Evolutionary conservation across 2,797 vertebrate species (phyloP).

Genomic region (Neostethus bicornis): DNA sequence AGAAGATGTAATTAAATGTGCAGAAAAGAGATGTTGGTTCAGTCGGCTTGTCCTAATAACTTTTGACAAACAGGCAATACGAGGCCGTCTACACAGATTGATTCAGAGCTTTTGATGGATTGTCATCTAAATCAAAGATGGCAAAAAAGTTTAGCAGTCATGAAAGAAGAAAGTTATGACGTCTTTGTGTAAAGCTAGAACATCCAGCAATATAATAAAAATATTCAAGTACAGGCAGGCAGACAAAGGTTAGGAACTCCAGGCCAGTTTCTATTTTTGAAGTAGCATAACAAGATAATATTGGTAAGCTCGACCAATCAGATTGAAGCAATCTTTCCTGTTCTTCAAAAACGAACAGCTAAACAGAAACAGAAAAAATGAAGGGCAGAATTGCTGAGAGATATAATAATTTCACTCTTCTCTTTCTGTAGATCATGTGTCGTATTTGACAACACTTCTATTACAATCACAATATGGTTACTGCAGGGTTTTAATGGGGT

Average conservation of each 20-base stretch:
- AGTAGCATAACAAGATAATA: slow-evolving; percentile 26
- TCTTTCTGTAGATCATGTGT: slow-evolving; percentile 20
- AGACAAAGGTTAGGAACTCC: too few species aligned
- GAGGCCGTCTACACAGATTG: slow-evolving; percentile 30
- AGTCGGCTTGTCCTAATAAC: slow-evolving; percentile 21
- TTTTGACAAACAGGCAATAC: slow-evolving; percentile 40
- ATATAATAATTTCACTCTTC: slow-evolving; percentile 16
- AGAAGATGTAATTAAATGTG: slow-evolving; percentile 51
- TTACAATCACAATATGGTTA: slow-evolving; percentile 7
- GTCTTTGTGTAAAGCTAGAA: background rate
- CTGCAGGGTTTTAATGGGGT: slow-evolving; percentile 17
- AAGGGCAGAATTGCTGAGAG: background rate
- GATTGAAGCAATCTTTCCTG: slow-evolving; percentile 7
- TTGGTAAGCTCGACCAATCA: slow-evolving; percentile 24
- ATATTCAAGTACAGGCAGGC: slow-evolving; percentile 11
- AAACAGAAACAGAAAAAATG: background rate
- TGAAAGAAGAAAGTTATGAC: background rate
- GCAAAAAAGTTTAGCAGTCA: background rate
- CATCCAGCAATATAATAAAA: slow-evolving; percentile 7
- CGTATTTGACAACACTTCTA: slow-evolving; percentile 16
- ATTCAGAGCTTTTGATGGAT: slow-evolving; percentile 27
- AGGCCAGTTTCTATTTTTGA: slow-evolving; percentile 31
- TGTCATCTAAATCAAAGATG: slow-evolving; percentile 10
- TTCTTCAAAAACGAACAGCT: slow-evolving; percentile 8
- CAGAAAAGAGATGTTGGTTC: slow-evolving; percentile 32